Evolutionary conservation across 2,797 vertebrate species (phyloP), one percentile per base, ranked within the genome.

Genomic region (Anas bernieri): DNA sequence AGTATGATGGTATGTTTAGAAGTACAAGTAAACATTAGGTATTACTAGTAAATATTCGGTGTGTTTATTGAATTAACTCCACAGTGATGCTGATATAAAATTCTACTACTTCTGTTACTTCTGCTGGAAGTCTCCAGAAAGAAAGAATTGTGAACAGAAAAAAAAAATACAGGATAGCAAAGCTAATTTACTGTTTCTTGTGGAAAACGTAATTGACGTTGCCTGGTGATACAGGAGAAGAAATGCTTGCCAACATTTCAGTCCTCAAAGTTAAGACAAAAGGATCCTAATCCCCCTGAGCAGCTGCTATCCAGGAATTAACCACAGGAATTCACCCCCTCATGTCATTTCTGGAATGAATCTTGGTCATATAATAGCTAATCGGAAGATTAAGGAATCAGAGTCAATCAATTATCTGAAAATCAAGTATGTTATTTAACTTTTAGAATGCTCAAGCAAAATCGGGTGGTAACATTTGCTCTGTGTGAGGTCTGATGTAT

Each of bases 401-500:
- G 98, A 99, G 98, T 98, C 98, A 99, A 98, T 98, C 99, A 99
- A 99, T 99, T 98, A 99, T 98, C 98, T 98, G 98, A 98, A 98
- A 92, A 98, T 99, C 98, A 98, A 99, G 98, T 98, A 98, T 98
- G 98, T 98, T 98, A 97, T 97, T 98, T 98, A 98, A 98, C 98
- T 98, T 98, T 95, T 93, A 97, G 86, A 97, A 97, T 97, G 98
- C 97, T 97, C 97, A 84, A 88, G 97, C 97, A 97, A 98, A 97
- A 97, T 97, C 97, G 98, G 98, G 98, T 98, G 98, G 98, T 98
- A 98, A 98, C 98, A 98, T 98, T 98, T 98, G 97, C 99, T 98
- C 98, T 98, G 99, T 99, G 99, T 99, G 99, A 99, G 99, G 99
- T 99, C 99, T 98, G 97, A 98, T 96, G 98, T 98, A 97, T 98